Conservation (phyloP, 2,113 vertebrate genomes). For the Saccopteryx leptura region DNA sequence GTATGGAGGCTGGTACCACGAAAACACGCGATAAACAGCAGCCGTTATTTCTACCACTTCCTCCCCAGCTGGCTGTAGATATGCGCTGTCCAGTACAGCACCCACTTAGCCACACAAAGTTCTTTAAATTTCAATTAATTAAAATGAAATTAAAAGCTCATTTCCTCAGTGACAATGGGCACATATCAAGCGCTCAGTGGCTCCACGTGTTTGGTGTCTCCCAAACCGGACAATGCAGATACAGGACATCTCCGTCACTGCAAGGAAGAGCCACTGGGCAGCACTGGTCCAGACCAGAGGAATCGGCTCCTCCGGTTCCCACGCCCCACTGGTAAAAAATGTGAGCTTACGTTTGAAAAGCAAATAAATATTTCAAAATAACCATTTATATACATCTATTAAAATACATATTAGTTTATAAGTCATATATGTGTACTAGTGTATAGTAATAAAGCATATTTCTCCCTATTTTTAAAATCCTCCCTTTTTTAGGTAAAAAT, state of each 20-base stretch:
- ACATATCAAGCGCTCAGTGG: background rate
- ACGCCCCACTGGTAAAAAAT: background rate
- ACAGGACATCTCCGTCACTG: background rate
- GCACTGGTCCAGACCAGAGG: background rate
- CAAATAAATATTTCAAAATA: slow-evolving; percentile 41
- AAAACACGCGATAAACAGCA: background rate
- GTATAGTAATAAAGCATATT: background rate
- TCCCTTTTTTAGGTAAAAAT: slow-evolving; percentile 26
- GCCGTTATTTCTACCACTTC: background rate
- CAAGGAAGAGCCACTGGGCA: background rate
- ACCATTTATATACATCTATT: background rate
- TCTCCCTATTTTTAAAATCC: background rate
- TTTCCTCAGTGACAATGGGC: background rate
- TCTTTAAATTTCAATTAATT: slow-evolving; percentile 13
- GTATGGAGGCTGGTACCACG: background rate
- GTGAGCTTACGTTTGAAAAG: slow-evolving; percentile 38
- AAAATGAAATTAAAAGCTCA: background rate
- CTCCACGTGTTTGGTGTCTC: background rate
- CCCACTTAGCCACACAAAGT: background rate
- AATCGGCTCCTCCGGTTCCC: background rate
- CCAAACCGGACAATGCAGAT: background rate
- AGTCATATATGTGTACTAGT: background rate
- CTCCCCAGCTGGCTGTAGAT: background rate
- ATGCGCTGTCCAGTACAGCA: background rate
- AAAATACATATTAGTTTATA: background rate